These are phyloP conservation scores for Nilaparvata lugens DNA, from an alignment of 1,140 invertebrate genomes.

Conservation along the genomic window DNA sequence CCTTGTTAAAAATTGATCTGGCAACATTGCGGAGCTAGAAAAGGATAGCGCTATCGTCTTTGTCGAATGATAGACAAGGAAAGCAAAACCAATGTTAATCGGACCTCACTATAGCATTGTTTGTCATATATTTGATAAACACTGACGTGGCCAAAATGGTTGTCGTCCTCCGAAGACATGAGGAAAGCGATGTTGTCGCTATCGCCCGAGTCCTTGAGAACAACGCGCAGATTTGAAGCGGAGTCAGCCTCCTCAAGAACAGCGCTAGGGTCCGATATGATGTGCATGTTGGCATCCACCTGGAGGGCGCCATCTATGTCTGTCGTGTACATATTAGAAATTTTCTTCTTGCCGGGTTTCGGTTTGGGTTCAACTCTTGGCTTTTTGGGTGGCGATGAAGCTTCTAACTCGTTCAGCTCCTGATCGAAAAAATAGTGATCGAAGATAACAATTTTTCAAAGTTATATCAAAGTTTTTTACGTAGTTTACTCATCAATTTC, in stretches of 20 bases:
- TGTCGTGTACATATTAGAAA: slow-evolving; percentile 36
- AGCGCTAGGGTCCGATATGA: slow-evolving; percentile 37
- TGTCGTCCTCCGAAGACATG: neutral
- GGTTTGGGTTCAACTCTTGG: slow-evolving; percentile 31
- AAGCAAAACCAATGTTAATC: too few relatives aligned
- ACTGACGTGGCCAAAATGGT: neutral
- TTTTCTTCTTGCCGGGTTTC: slow-evolving; percentile 35
- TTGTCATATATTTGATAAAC: too few relatives aligned
- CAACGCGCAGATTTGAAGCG: slow-evolving; percentile 34
- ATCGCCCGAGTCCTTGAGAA: slow-evolving; percentile 29
- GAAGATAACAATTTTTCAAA: too few relatives aligned
- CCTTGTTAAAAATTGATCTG: too few relatives aligned
- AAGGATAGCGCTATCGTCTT: too few relatives aligned
- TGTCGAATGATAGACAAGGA: too few relatives aligned
- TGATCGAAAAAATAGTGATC: slow-evolving; percentile 7
- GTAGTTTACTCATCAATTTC: too few relatives aligned
- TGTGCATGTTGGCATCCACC: slow-evolving; percentile 37
- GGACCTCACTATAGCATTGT: too few relatives aligned
- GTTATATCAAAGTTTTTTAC: too few relatives aligned
- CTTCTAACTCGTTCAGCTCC: slow-evolving; percentile 39
- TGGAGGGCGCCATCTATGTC: slow-evolving; percentile 39
- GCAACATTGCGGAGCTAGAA: too few relatives aligned
- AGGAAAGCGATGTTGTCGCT: neutral
- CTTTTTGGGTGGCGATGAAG: slow-evolving; percentile 16
- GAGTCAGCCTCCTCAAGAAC: slow-evolving; percentile 28